phyloP scores from a whole-genome alignment of 2,888 invertebrate species.

The Lathronympha strigana region DNA sequence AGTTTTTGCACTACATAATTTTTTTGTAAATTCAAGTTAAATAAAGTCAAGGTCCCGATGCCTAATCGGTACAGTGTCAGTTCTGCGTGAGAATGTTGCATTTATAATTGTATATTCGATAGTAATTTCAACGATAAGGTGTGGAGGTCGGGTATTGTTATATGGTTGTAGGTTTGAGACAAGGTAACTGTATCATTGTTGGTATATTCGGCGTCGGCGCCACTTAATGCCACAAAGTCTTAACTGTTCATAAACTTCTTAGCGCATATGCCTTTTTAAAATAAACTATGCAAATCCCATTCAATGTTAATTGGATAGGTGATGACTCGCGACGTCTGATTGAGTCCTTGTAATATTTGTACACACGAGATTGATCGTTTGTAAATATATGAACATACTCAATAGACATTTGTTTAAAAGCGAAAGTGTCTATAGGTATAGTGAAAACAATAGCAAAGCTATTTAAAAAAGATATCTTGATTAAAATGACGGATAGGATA shows the following conservation, averaged over 20 bases:
- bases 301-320: constrained; percentile 66
- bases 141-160: constrained; percentile 72
- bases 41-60: constrained; percentile 57
- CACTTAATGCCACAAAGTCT: constrained; percentile 10
- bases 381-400: constrained; percentile 44
- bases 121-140: constrained; percentile 66
- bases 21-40: constrained; percentile 45
- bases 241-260: neutral
- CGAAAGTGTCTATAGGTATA: constrained; percentile 47
- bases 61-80: constrained; percentile 54
- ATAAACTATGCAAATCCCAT: constrained; percentile 47
- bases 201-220: constrained; percentile 49
- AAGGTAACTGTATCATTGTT: constrained; percentile 72
- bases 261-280: neutral
- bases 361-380: constrained; percentile 45
- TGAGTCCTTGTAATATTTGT: constrained; percentile 60
- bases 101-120: constrained; percentile 68
- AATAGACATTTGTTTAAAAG: constrained; percentile 46
- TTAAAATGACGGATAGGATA: constrained; percentile 50
- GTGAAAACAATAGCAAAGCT: constrained; percentile 51
- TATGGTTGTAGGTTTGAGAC: constrained; percentile 67
- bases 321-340: constrained; percentile 63
- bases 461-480: constrained; percentile 50
- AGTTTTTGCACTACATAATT: constrained; percentile 24
- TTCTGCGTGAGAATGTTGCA: constrained; percentile 72